Base-by-base conservation (phyloP, 2,888 invertebrate genomes). In the Monoplex corrugatus region DNA sequence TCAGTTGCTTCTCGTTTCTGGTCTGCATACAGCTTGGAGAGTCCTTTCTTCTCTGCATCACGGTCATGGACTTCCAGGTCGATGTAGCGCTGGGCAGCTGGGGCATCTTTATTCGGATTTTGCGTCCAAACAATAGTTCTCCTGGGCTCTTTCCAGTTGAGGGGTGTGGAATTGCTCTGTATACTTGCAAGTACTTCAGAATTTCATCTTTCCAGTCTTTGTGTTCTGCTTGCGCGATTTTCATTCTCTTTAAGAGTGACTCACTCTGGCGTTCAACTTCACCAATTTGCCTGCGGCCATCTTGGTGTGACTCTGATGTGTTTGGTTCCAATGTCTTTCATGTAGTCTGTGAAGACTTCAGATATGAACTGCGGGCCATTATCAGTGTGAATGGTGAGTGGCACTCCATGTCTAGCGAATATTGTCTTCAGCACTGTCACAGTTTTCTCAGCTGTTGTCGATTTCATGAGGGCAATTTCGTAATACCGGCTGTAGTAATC, bases 81-180 rank as follows among this genome's bases (percentile, higher is more conserved):
- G 28, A 23, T 63, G 63, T 63, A 63, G 63, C 63, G 63, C 63
- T 63, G 63, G 63, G 63, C 63, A 63, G 28, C 63, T 63, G 63
- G 63, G 63, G 63, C 10, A 63, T 63, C 63, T 63, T 8, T 63
- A 28, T 63, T 63, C 23, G 23, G 63, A 23, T 63, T 63, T 63
- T 63, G 63, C 63, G 63, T 63, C 63, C 63, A 63, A 63, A 63
- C 63, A 63, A 63, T 63, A 63, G 23, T 63, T 63, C 63, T 63
- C 63, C 63, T 63, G 63, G 63, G 63, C 63, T 63, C 23, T 63
- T 63, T 63, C 63, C 63, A 63, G 63, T 63, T 8, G 63, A 63
- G 23, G 63, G 63, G 23, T 63, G 63, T 8, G 63, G 63, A 63
- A 23, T 16, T 63, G 63, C 63, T 63, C 63, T 63, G 63, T 63